Evolutionary conservation across 1,140 invertebrate species (phyloP).

Genomic region (Bombus fervidus): DNA sequence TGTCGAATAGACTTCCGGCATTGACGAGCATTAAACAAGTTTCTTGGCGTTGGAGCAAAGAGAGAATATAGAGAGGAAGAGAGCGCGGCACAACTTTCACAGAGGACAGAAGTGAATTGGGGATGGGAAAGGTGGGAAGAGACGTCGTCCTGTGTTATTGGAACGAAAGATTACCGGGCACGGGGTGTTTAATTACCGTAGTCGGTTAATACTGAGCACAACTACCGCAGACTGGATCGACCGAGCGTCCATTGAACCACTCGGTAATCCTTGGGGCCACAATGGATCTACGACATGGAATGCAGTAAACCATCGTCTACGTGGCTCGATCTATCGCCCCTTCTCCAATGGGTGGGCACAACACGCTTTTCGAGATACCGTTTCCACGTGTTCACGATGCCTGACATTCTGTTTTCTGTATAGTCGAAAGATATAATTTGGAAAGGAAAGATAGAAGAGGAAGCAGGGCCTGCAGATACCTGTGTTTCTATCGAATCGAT

Average conservation of each 20-base stretch:
- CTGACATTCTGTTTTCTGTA: neutral
- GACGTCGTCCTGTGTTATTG: conserved; percentile 29
- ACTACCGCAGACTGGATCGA: conserved; percentile 48
- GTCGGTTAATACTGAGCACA: conserved; percentile 54
- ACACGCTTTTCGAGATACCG: conserved; percentile 57
- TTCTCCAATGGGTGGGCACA: conserved; percentile 43
- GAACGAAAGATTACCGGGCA: conserved; percentile 60
- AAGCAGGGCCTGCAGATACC: no score
- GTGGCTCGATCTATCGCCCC: conserved; percentile 57
- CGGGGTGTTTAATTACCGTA: conserved; percentile 62
- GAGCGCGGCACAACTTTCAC: conserved; percentile 36
- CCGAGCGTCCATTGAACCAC: conserved; percentile 61
- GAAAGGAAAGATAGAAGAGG: neutral
- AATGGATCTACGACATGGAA: conserved; percentile 68
- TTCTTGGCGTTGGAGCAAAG: conserved; percentile 28
- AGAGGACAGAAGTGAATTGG: neutral
- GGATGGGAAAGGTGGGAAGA: neutral
- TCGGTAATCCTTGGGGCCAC: conserved; percentile 64
- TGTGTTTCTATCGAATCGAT: neutral
- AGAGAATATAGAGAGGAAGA: neutral
- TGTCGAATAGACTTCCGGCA: conserved; percentile 52
- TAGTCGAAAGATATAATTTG: no score
- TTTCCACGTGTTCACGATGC: conserved; percentile 35
- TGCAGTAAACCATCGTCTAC: conserved; percentile 63
- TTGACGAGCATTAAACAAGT: conserved; percentile 63